Base-by-base conservation (phyloP, 2,113 vertebrate genomes). In the Guaruba guarouba region DNA sequence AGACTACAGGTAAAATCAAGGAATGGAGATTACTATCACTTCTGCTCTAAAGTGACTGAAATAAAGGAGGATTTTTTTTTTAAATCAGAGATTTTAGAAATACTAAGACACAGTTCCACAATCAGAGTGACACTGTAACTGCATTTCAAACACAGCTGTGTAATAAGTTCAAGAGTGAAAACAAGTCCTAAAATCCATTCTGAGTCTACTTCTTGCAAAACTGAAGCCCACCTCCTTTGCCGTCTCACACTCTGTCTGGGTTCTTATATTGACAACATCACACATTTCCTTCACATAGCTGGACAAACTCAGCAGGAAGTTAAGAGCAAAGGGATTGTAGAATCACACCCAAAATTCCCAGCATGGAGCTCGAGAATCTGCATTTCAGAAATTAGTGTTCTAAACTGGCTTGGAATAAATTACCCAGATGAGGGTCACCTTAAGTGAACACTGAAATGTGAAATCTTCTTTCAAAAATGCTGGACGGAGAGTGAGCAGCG, bases 341-440 rank as follows among this genome's bases (percentile, higher is more conserved):
- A 43, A 90, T 92, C 74, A 88, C 83, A 94, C 83, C 86, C 74
- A 35, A 59, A 94, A 69, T 59, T 43, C 69, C 59, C 66, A 82
- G 59, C 69, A 88, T 29, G 39, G 64, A 90, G 18, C 39, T 44
- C 10, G 11, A 84, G 43, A 69, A 85, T 49, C 74, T 77, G 74
- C 74, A 69, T 87, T 92, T 90, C 2, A 6, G 55, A 79, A 94
- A 71, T 91, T 17, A 79, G 28, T 62, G 41, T 62, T 69, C 31
- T 82, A 68, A 88, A 66, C 44, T 48, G 51, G 4, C 29, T 91
- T 86, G 57, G 66, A 95, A 79, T 86, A 86, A 61, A 62, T 80
- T 64, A 82, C 46, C 23, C 52, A 73, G 46, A 31, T n/a, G 41
- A 52, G 79, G 90, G 85, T 96, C 96, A 96, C 93, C 92, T 96